Evolutionary conservation across 2,888 invertebrate species (phyloP), one percentile per base, ranked within the genome.

Genomic region (Gymnocheta viridis): DNA sequence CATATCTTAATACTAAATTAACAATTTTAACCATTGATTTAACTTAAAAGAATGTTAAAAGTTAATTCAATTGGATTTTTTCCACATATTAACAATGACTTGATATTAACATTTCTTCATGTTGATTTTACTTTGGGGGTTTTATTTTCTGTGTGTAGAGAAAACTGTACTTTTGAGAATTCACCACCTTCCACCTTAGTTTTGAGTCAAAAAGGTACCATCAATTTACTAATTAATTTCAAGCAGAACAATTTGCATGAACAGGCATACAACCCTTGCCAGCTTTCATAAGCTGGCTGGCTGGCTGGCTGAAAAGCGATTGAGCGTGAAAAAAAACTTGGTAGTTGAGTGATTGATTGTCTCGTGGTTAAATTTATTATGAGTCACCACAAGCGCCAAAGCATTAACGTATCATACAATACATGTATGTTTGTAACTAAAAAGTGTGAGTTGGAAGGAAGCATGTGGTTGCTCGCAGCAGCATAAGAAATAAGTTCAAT

Each of bases 151-250:
- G n/a, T n/a, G n/a, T n/a, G n/a, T n/a, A n/a, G n/a, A n/a, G n/a
- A n/a, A n/a, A n/a, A n/a, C n/a, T n/a, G n/a, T n/a, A n/a, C n/a
- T n/a, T n/a, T n/a, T n/a, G n/a, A n/a, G n/a, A n/a, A n/a, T n/a
- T n/a, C n/a, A n/a, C n/a, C n/a, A n/a, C n/a, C n/a, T n/a, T n/a
- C n/a, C n/a, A n/a, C n/a, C n/a, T n/a, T n/a, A n/a, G n/a, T 19
- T 19, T 19, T n/a, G 17, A 7, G 4, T n/a, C 19, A 47, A 27
- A 67, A 6, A 49, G 17, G 4, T 27, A 22, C 35, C 14, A 29
- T 38, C 54, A 69, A 69, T 69, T 69, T 69, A 69, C 38, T 69
- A 54, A 69, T 69, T 69, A 51, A 54, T 54, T 54, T 38, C 17
- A 51, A 24, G 12, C 19, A 24, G 35, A 17, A 17, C 19, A 27